A percentile compares a stretch with the other conserved stretches of the same genome.
Conservation (phyloP, 37 sponge, comb jelly and placozoan genomes). For the Halichondria panicea region DNA sequence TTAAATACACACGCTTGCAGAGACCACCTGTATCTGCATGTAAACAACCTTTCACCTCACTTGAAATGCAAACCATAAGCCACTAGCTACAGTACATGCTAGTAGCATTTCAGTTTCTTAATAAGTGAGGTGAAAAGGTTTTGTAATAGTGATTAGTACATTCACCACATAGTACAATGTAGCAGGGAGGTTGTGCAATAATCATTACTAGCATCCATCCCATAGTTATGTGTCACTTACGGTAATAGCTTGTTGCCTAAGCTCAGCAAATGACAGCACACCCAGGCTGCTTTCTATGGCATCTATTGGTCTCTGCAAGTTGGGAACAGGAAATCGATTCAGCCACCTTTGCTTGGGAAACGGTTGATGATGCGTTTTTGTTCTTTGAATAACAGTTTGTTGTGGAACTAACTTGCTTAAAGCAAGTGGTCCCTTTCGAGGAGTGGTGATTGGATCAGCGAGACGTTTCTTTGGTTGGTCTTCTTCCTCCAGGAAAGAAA, state of each 20-base stretch:
- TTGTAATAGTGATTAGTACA: no score
- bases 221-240: no score
- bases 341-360: background rate
- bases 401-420: background rate
- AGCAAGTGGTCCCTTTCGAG: constrained; percentile 31
- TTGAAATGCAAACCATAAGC: no score
- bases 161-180: no score
- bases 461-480: background rate
- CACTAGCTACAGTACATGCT: no score
- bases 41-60: no score
- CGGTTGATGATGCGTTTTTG: background rate
- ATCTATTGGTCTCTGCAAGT: constrained; percentile 24
- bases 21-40: no score
- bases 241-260: constrained; percentile 1
- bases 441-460: constrained; percentile 15
- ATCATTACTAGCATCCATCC: no score
- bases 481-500: background rate
- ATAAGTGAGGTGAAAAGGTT: no score
- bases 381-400: background rate
- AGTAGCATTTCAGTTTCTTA: no score
- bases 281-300: constrained; percentile 6
- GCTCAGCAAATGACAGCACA: constrained; percentile 19
- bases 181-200: no score
- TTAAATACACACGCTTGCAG: no score
- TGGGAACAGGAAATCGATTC: constrained; percentile 16